Percentiles rank a stretch among this genome's conserved stretches.
These are phyloP conservation scores for Cryptocephalus primarius DNA, from an alignment of 2,888 invertebrate species.

Conservation along the genomic window DNA sequence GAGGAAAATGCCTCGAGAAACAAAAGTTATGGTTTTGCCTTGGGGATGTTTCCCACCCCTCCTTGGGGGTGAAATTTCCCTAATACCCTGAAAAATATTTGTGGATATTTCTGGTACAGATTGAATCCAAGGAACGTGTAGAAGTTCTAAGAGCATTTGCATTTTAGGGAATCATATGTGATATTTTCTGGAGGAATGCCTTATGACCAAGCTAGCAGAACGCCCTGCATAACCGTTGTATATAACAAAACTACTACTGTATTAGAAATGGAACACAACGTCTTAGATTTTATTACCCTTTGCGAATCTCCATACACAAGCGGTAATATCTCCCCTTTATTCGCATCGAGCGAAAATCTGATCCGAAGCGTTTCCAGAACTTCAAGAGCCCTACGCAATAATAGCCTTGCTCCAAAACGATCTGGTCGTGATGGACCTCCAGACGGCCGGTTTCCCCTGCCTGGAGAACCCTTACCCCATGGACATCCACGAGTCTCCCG, in stretches of 20 bases:
- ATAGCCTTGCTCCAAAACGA: conserved; percentile 96
- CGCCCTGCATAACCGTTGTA: conserved; percentile 91
- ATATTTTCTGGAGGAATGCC: conserved; percentile 96
- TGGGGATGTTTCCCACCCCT: too few relatives aligned
- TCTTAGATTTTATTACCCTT: conserved; percentile 92
- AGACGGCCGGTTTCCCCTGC: conserved; percentile 91
- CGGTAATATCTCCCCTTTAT: conserved; percentile 45
- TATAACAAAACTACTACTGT: conserved; percentile 95
- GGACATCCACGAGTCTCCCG: conserved; percentile 98
- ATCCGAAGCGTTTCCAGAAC: conserved; percentile 49
- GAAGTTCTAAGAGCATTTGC: too few relatives aligned
- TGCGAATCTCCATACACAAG: conserved; percentile 91
- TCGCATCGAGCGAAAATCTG: background rate
- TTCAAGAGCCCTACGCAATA: conserved; percentile 96
- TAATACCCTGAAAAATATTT: too few relatives aligned
- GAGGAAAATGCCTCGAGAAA: too few relatives aligned
- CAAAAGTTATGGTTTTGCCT: too few relatives aligned
- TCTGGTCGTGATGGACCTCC: conserved; percentile 94
- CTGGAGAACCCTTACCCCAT: conserved; percentile 99
- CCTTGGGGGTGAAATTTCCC: too few relatives aligned
- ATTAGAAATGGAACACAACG: conserved; percentile 97
- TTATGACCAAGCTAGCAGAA: conserved; percentile 76
- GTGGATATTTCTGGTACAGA: too few relatives aligned
- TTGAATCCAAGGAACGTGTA: too few relatives aligned
- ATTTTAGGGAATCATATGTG: conserved; percentile 76